These are phyloP conservation scores for Ceratosolen fusciceps DNA, from an alignment of 1,140 invertebrate species.

Conservation along the genomic window DNA sequence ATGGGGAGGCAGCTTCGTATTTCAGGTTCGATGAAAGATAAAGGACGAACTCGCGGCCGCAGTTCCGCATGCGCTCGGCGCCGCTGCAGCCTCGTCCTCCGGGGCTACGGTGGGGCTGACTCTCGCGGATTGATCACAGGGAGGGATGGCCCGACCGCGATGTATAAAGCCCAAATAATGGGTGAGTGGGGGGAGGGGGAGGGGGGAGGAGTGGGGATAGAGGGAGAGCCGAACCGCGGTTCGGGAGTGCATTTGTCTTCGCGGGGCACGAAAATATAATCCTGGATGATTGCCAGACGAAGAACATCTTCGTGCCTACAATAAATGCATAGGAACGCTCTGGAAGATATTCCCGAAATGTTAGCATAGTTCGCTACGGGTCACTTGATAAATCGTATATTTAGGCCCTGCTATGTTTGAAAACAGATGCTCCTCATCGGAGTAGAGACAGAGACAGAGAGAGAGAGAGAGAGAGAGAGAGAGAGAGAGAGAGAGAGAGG, in stretches of 20 bases:
- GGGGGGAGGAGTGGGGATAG: too few species aligned
- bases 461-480: too few species aligned
- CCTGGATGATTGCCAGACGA: constrained; percentile 33
- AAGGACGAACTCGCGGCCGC: constrained; percentile 15
- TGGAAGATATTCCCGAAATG: constrained; percentile 48
- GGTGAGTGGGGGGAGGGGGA: neutral
- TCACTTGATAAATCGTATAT: constrained; percentile 48
- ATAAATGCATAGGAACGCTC: constrained; percentile 46
- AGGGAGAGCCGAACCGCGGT: neutral
- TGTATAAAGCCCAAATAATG: constrained; percentile 31
- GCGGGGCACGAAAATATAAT: constrained; percentile 40
- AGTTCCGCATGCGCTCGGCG: neutral
- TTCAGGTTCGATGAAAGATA: constrained; percentile 46
- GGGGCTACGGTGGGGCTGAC: neutral
- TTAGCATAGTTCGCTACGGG: constrained; percentile 47
- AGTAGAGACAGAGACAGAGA: too few species aligned
- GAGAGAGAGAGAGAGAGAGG: too few species aligned
- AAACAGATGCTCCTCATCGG: constrained; percentile 43
- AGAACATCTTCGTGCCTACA: constrained; percentile 16
- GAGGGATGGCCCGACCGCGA: constrained; percentile 28
- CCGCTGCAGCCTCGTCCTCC: too few species aligned
- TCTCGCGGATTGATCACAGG: constrained; percentile 13
- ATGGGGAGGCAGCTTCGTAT: constrained; percentile 34
- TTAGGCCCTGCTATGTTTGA: constrained; percentile 43
- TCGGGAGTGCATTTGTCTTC: neutral